Conservation (phyloP, 2,888 invertebrate genomes). For the Drosophila macrothrix region DNA sequence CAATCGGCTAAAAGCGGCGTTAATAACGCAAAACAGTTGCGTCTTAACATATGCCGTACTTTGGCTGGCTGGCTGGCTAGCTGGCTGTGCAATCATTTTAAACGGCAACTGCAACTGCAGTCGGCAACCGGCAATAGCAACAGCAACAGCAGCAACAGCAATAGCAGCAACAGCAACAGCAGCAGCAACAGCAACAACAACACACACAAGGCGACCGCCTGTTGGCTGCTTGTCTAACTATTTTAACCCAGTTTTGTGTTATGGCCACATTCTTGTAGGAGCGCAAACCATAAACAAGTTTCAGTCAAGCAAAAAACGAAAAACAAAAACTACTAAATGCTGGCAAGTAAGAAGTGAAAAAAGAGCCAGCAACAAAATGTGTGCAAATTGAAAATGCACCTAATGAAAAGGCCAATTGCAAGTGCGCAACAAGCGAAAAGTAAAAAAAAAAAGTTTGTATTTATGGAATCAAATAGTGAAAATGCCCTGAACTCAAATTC, state of each 20-base stretch:
- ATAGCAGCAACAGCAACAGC: constrained; percentile 16
- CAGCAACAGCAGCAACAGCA: constrained; percentile 21
- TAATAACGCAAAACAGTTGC: constrained; percentile 66
- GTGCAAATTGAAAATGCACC: constrained; percentile 70
- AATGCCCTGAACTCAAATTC: not conserved
- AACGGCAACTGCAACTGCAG: constrained; percentile 61
- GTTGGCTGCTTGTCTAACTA: constrained; percentile 61
- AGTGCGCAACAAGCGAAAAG: constrained; percentile 45
- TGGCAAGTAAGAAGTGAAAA: constrained; percentile 56
- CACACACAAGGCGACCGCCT: constrained; percentile 43
- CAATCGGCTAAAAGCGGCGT: constrained; percentile 53
- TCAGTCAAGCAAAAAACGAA: constrained; percentile 55
- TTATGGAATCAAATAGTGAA: not conserved
- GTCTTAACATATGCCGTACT: constrained; percentile 48
- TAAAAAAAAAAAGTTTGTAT: constrained; percentile 4
- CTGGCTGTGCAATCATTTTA: constrained; percentile 54
- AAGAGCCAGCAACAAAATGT: constrained; percentile 53
- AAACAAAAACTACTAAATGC: constrained; percentile 49
- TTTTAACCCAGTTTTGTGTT: constrained; percentile 67
- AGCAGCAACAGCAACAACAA: constrained; percentile 20
- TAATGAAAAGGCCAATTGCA: constrained; percentile 75
- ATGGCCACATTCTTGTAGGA: constrained; percentile 78
- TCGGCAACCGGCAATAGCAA: constrained; percentile 37
- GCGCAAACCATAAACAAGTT: constrained; percentile 76
- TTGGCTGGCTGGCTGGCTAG: constrained; percentile 8